phyloP scores from a whole-genome alignment of 35 echinoderm and acorn worm species.

The Apostichopus parvimensis region DNA sequence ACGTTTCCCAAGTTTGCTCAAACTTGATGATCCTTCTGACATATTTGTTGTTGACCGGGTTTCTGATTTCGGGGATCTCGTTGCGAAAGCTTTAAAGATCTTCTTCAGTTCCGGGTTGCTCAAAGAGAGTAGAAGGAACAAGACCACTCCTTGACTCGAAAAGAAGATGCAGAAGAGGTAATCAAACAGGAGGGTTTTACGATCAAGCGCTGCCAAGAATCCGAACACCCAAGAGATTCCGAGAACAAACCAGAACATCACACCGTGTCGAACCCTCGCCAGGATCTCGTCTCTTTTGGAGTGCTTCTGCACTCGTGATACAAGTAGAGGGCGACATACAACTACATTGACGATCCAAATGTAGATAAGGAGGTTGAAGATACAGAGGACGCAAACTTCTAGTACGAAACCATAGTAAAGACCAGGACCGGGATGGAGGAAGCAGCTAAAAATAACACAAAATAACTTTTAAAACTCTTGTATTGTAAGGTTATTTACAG shows the following conservation, averaged over 20 bases:
- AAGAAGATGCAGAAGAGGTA: slow-evolving; percentile 29
- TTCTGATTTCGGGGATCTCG: background rate
- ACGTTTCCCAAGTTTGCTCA: background rate
- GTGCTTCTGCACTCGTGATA: background rate
- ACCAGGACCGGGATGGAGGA: slow-evolving; percentile 16
- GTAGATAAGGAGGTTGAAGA: background rate
- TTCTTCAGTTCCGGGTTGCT: slow-evolving; percentile 23
- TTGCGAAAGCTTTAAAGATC: background rate
- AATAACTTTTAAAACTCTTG: background rate
- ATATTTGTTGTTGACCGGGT: slow-evolving; percentile 3
- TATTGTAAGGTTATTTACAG: background rate
- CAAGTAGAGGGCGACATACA: slow-evolving; percentile 15
- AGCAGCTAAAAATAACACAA: slow-evolving; percentile 2
- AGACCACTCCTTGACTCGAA: background rate
- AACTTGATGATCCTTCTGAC: background rate
- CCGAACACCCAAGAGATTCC: slow-evolving; percentile 23
- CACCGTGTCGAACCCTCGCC: slow-evolving; percentile 17
- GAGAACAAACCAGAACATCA: slow-evolving; percentile 32
- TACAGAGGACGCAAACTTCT: slow-evolving; percentile 1
- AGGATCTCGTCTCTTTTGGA: slow-evolving; percentile 5
- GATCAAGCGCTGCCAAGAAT: background rate
- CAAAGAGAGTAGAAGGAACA: background rate
- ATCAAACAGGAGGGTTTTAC: background rate
- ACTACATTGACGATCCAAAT: background rate
- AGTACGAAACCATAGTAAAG: slow-evolving; percentile 16